A percentile compares a stretch with the other conserved stretches of the same genome.
Conservation (phyloP, 2,797 vertebrate genomes). For the Sebastes itinus region DNA sequence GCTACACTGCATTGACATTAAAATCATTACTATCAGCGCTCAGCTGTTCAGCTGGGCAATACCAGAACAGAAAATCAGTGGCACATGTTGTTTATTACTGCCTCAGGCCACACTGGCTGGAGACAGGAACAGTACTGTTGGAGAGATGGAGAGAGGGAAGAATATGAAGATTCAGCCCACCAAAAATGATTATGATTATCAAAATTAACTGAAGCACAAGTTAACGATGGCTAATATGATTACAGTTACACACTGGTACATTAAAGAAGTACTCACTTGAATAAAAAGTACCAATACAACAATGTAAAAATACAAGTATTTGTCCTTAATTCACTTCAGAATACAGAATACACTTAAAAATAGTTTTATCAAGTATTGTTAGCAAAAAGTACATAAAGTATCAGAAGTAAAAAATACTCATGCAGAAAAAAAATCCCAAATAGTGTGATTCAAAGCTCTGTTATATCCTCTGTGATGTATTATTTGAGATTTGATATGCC, state of each 20-base stretch:
- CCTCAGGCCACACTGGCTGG: slow-evolving; percentile 14
- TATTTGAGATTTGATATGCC: no score
- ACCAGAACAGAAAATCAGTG: slow-evolving; percentile 30
- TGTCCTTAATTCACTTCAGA: neutral
- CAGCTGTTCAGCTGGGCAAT: slow-evolving; percentile 19
- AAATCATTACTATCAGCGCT: slow-evolving; percentile 5
- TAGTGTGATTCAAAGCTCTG: neutral
- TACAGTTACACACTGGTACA: neutral
- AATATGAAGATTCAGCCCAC: neutral
- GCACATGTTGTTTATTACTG: slow-evolving; percentile 22
- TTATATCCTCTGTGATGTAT: neutral
- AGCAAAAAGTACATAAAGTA: no score
- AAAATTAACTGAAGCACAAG: neutral
- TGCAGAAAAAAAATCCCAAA: neutral
- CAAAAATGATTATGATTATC: neutral
- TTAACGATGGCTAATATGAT: neutral
- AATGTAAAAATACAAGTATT: neutral
- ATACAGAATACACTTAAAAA: neutral
- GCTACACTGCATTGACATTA: neutral
- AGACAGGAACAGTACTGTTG: neutral
- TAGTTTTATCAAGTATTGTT: neutral
- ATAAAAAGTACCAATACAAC: neutral
- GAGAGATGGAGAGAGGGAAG: neutral
- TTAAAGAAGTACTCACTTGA: neutral
- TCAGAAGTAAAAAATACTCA: neutral